These are phyloP conservation scores for Ennomos erosarius DNA, from an alignment of 2,888 invertebrate species.

Conservation along the genomic window DNA sequence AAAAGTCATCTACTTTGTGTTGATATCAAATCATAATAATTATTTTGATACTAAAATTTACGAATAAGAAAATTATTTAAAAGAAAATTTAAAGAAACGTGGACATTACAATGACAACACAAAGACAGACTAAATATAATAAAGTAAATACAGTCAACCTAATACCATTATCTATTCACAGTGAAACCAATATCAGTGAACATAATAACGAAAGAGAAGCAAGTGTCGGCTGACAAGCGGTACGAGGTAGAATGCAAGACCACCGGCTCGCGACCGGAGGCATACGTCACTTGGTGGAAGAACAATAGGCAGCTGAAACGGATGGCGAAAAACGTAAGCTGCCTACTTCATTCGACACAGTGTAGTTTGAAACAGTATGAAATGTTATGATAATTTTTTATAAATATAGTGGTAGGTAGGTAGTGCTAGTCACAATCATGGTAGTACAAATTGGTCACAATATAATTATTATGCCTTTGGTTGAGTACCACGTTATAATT, in stretches of 20 bases:
- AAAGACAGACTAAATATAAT: too few species aligned
- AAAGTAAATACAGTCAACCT: conserved; percentile 3
- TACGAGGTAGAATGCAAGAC: conserved; percentile 95
- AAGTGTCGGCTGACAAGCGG: conserved; percentile 93
- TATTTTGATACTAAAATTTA: too few species aligned
- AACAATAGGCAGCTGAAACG: conserved; percentile 92
- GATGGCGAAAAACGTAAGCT: conserved; percentile 92
- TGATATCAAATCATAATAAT: too few species aligned
- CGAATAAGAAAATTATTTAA: too few species aligned
- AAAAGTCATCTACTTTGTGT: too few species aligned
- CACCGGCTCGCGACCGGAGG: conserved; percentile 93
- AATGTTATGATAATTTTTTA: neutral
- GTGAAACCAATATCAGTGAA: conserved; percentile 94
- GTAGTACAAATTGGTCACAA: neutral
- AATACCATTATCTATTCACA: conserved; percentile 65
- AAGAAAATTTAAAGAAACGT: too few species aligned
- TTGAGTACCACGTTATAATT: too few species aligned
- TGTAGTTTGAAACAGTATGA: neutral
- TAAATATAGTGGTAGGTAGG: too few species aligned
- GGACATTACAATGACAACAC: too few species aligned
- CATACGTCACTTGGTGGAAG: conserved; percentile 96
- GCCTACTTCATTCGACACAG: conserved; percentile 11
- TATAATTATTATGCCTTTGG: too few species aligned
- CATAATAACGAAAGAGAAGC: conserved; percentile 93
- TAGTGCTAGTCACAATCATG: neutral